Conservation (phyloP, 2,797 vertebrate species). For the Synaphobranchus kaupii region DNA sequence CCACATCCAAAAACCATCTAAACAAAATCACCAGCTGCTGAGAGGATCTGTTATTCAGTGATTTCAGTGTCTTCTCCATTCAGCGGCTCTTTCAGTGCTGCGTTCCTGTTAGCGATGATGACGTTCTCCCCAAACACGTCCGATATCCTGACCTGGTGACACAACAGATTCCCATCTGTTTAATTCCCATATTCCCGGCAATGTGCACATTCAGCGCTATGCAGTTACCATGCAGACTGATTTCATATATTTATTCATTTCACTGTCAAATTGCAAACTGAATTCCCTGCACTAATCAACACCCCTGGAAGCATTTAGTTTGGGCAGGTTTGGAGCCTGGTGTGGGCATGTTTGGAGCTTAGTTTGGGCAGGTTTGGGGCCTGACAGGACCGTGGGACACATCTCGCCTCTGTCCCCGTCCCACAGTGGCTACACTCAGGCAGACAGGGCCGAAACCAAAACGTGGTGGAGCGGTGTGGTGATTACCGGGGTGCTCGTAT, state of each 20-base stretch:
- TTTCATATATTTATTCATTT: background rate
- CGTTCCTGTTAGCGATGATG: background rate
- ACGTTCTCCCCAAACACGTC: background rate
- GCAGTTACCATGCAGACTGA: background rate
- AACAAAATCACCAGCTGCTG: too few relatives aligned
- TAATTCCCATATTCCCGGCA: background rate
- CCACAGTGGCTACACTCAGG: too few relatives aligned
- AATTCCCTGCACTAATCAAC: conserved; percentile 36
- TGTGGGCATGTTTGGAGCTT: too few relatives aligned
- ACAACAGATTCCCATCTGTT: background rate
- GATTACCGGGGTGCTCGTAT: background rate
- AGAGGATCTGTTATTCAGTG: too few relatives aligned
- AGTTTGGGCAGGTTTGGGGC: too few relatives aligned
- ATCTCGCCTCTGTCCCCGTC: too few relatives aligned
- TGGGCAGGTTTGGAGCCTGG: too few relatives aligned
- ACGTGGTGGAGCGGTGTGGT: background rate
- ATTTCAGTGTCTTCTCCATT: too few relatives aligned
- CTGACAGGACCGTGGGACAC: too few relatives aligned
- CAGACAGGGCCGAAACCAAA: background rate
- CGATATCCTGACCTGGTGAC: background rate
- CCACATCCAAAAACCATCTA: too few relatives aligned
- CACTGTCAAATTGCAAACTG: conserved; percentile 13
- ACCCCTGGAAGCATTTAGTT: background rate
- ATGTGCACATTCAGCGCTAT: background rate
- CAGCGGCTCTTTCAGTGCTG: background rate